phyloP scores from a whole-genome alignment of 2,113 vertebrate genomes.

The Phaethornis superciliosus region DNA sequence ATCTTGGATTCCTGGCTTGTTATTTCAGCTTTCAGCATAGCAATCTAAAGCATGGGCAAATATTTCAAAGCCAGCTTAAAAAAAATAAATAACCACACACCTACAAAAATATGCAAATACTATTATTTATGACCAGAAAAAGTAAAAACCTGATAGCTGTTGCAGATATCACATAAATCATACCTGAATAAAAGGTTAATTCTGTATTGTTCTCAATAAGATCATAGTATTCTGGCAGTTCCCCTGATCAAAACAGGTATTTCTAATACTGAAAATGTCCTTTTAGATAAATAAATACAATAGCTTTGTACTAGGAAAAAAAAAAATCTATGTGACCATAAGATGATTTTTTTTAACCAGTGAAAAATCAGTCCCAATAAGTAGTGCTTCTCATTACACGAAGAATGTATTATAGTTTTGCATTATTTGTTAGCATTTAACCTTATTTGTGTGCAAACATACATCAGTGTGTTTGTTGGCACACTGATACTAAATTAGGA shows the following conservation, averaged over 20 bases:
- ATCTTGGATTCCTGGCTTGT: conserved; percentile 92
- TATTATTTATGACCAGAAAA: not conserved
- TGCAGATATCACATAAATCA: not conserved
- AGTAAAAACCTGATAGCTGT: not conserved
- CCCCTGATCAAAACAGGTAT: not conserved
- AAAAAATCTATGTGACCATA: not conserved
- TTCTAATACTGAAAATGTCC: not conserved
- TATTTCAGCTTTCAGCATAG: conserved; percentile 88
- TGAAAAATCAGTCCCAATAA: not conserved
- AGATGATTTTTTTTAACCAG: not conserved
- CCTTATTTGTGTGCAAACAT: not conserved
- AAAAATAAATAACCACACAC: not conserved
- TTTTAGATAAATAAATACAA: not conserved
- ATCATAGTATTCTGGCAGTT: not conserved
- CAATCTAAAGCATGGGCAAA: conserved; percentile 78
- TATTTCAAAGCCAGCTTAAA: not conserved
- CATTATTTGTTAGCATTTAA: not conserved
- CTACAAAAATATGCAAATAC: not conserved
- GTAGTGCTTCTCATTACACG: not conserved
- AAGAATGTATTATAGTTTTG: not conserved
- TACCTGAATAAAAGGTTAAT: not conserved
- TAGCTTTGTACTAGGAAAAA: not conserved
- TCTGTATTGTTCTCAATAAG: not conserved
- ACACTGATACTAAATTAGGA: not conserved
- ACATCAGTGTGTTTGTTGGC: not conserved